Evolutionary conservation across 1,140 invertebrate species (phyloP).

Genomic region (Monochamus saltuarius): DNA sequence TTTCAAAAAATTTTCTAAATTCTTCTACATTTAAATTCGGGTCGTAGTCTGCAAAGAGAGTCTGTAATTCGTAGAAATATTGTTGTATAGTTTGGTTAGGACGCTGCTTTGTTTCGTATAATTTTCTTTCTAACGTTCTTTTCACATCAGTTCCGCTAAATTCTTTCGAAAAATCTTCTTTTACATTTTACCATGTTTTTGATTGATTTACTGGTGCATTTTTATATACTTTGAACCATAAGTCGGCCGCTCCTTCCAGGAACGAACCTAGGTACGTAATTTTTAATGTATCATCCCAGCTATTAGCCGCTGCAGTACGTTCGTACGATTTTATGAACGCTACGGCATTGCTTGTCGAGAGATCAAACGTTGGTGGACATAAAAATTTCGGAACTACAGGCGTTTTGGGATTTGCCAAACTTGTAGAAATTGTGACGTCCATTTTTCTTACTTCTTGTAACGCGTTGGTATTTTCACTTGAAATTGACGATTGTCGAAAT

Average conservation of each 20-base stretch:
- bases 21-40: background rate
- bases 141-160: background rate
- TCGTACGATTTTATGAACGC: background rate
- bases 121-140: background rate
- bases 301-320: background rate
- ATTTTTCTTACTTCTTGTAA: background rate
- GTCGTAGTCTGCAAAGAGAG: background rate
- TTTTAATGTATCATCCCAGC: background rate
- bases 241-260: background rate
- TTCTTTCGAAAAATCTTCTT: background rate
- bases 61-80: background rate
- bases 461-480: too few relatives aligned
- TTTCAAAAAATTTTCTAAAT: conserved; percentile 9
- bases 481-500: too few relatives aligned
- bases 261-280: background rate
- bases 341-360: background rate
- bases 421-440: background rate
- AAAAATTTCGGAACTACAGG: background rate
- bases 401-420: background rate
- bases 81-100: background rate
- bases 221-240: background rate
- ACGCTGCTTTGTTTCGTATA: background rate
- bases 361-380: conserved; percentile 3
- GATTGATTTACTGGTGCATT: background rate
- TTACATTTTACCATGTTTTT: background rate